Evolutionary conservation across 2,797 vertebrate species (phyloP).

Genomic region (Parauchenoglanis ngamensis): DNA sequence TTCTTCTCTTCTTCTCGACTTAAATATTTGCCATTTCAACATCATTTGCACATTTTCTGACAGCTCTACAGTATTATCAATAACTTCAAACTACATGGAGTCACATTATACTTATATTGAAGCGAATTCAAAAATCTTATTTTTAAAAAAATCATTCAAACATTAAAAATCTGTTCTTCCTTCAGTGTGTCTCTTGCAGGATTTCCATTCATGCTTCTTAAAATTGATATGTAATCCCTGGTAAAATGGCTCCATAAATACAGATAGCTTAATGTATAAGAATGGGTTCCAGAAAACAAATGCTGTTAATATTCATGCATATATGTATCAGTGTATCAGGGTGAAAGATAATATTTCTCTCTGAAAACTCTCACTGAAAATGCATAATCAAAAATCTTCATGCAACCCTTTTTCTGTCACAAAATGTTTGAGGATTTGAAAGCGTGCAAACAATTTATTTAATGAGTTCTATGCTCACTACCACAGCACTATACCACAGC

Average conservation of each 20-base stretch:
- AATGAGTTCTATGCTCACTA: conserved; percentile 10
- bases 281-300: conserved; percentile 28
- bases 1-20: background rate
- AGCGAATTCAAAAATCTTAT: background rate
- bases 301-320: conserved; percentile 17
- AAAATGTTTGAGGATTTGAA: conserved; percentile 10
- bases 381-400: background rate
- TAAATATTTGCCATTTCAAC: background rate
- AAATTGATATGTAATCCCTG: background rate
- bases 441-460: conserved; percentile 26
- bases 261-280: background rate
- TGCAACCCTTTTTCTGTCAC: conserved; percentile 4
- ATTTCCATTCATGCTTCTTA: background rate
- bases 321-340: conserved; percentile 12
- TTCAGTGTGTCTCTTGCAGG: background rate
- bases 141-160: background rate
- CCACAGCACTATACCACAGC: background rate
- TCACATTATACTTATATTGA: background rate
- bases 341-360: conserved; percentile 32
- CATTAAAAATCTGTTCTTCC: background rate
- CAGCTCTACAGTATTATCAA: background rate
- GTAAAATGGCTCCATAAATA: conserved; percentile 28
- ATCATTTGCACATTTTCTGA: background rate
- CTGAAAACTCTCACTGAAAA: conserved; percentile 23
- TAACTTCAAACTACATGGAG: background rate